Base-by-base conservation (phyloP, 2,797 vertebrate genomes). In the Cuniculus paca region DNA sequence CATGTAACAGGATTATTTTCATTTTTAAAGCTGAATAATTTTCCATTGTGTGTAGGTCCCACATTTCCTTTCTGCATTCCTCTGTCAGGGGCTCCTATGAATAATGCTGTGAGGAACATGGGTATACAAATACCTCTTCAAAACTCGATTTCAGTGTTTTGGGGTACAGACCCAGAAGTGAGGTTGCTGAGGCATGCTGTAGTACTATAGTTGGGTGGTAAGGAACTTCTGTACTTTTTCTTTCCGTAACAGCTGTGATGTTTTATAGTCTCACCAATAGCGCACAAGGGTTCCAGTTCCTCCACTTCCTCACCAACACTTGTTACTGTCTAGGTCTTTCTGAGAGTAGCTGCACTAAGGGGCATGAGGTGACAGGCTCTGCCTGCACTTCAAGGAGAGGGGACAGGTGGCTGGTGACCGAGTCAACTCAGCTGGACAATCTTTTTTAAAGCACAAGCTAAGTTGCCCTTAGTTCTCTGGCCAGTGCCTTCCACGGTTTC, bases 1-100 rank as follows among this genome's bases (percentile, higher is more conserved):
- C 17, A 77, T 31, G 17, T 26, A 39, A 31, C 13, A 48, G 90
- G 34, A 87, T 77, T 63, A 60, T 63, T 58, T 88, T 39, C 48
- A 24, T 80, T 89, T 72, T 87, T 26, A 77, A 31, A 36, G 92
- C 20, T 31, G 50, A 91, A 61, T 79, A 68, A 74, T 92, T 82
- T 26, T 91, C 77, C 11, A 26, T 14, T 4, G 13, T 58, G 17
- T 1, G 0, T 34, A 48, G 0, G 52, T 5, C 45, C 16, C 48
- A 4, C 42, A n/a, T 45, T 82, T n/a, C 74, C 45, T 48, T 58
- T 26, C 72, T 45, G 39, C 31, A 10, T 39, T 70, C 36, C 12
- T 58, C 48, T 9, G 2, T 20, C 31, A 39, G 36, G 11, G 72
- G 26, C 63, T 60, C 28, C 45, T 28, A 11, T 36, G 50, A 82